Conservation (phyloP, 2,797 vertebrate species). For the Dipus sagitta region DNA sequence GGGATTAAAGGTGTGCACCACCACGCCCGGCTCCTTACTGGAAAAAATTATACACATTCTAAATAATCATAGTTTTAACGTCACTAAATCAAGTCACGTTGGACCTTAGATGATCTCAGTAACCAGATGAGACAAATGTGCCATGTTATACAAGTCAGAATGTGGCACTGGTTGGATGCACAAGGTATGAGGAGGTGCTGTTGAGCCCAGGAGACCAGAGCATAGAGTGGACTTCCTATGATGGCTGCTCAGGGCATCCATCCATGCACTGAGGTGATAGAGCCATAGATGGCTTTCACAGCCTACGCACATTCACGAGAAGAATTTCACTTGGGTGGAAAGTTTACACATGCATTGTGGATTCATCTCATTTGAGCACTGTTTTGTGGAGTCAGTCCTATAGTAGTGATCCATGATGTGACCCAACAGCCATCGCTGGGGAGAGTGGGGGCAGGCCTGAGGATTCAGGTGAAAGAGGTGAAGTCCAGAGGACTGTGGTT, state of each 20-base stretch:
- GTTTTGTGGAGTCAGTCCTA: background rate
- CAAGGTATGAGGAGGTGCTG: background rate
- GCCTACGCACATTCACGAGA: background rate
- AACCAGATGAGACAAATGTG: background rate
- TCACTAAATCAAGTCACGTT: background rate
- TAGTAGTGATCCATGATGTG: background rate
- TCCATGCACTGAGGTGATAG: background rate
- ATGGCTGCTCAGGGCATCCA: background rate
- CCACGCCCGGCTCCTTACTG: background rate
- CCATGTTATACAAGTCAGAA: background rate
- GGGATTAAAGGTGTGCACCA: no score
- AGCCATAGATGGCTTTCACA: background rate
- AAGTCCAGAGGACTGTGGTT: background rate
- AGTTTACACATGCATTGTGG: background rate
- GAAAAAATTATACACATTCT: background rate
- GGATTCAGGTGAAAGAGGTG: background rate
- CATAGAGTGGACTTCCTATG: background rate
- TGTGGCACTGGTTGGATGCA: background rate
- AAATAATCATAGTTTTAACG: background rate
- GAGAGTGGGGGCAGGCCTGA: no score
- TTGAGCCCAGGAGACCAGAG: background rate
- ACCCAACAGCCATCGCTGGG: background rate
- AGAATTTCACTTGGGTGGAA: conserved; percentile 19
- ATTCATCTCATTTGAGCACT: background rate
- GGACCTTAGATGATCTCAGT: background rate